Base-by-base conservation (phyloP, 1,140 invertebrate genomes). In the Drosophila bipectinata region DNA sequence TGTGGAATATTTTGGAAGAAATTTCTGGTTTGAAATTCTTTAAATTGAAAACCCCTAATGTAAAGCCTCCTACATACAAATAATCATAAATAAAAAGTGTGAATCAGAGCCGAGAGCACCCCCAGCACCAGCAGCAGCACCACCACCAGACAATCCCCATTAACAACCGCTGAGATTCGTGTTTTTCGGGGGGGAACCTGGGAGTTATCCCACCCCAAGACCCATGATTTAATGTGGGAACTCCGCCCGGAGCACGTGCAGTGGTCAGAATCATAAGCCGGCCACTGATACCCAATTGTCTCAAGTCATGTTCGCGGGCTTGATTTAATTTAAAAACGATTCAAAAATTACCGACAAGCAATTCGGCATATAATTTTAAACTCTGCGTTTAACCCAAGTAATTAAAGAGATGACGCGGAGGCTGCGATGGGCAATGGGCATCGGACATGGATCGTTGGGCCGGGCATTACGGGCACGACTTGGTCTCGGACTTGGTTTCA, bases 261-360 rank as follows among this genome's bases (percentile, higher is more conserved):
- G 59, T 66, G 71, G 60, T 74, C 72, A 74, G 53, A 58, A 44
- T 41, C 15, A 15, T 12, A 30, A 28, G 26, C 26, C 52, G 53
- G 14, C 7, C n/a, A 54, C 34, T n/a, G 14, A 52, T 28, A 55
- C 30, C 10, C 57, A 77, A 77, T 51, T 75, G 77, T 57, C 62
- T 7, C 47, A 44, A 67, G 49, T 63, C 39, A 58, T 57, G 60
- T 81, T 56, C 68, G 55, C 60, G 58, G 63, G 67, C 75, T 83
- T 83, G 76, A 88, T 89, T 88, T 83, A 89, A 88, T 88, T 88
- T 89, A 88, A 88, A 88, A 88, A 71, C 83, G 68, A 88, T 88
- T 88, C 64, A 88, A 87, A 88, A 87, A 88, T 88, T 71, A 83
- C 72, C 59, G 60, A 66, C 54, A 62, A 44, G 24, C 67, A 81